phyloP scores from a whole-genome alignment of 2,797 vertebrate species.

The Zalophus californianus region DNA sequence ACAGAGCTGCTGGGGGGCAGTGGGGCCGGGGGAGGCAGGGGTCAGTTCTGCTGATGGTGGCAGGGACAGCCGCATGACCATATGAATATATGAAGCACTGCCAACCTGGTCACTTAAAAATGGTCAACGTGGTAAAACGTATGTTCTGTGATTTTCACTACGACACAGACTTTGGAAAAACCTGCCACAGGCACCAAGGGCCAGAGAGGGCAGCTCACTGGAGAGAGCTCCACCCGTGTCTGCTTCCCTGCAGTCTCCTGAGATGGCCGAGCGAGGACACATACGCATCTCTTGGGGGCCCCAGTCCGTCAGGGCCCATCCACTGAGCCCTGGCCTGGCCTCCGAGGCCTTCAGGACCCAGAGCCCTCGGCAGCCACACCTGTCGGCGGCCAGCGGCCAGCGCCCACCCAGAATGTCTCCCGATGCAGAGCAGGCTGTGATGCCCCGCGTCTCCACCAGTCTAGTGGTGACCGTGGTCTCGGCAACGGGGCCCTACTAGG shows the following conservation, averaged over 20 bases:
- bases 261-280: accelerated
- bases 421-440: neutral
- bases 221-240: neutral
- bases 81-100: neutral
- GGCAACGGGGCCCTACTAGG: neutral
- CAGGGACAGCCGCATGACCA: neutral
- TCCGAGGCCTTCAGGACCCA: neutral
- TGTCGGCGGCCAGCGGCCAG: accelerated
- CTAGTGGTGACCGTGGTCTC: neutral
- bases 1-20: neutral
- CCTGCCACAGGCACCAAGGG: neutral
- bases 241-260: neutral
- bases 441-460: neutral
- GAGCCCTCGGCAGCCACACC: neutral
- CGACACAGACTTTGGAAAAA: neutral
- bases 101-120: neutral
- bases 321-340: neutral
- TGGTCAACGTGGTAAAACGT: neutral
- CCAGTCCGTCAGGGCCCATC: neutral
- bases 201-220: neutral
- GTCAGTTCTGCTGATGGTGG: neutral
- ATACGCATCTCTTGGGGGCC: accelerated
- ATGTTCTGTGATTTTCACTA: neutral
- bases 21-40: neutral
- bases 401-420: neutral